Base-by-base conservation (phyloP, 1,140 invertebrate genomes). In the Drosophila subpulchrella region DNA sequence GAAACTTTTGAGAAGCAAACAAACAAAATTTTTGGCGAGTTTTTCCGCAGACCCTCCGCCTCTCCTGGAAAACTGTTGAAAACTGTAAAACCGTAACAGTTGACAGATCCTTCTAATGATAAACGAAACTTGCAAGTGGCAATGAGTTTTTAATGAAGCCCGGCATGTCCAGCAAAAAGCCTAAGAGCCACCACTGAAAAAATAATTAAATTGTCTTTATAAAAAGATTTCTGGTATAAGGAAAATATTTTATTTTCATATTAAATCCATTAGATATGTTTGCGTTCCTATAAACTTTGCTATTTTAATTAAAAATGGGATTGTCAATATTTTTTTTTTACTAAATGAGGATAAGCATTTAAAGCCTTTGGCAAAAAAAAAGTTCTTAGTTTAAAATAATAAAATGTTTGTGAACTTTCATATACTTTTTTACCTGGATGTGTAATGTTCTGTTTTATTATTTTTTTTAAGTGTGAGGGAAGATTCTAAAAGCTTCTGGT, bases 111-210 rank as follows among this genome's bases (percentile, higher is more conserved):
- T 68, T 58, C 78, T 88, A 86, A 88, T 88, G 82, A 80, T 86
- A 86, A 76, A 76, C 74, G 62, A 86, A 86, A 88, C 78, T 82
- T 83, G 81, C 59, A 78, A 88, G 71, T 80, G 83, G 59, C 83
- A 88, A 88, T 88, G 83, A 62, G 75, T 88, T 88, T 88, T 88
- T 88, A 88, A 88, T 88, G 83, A 88, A 88, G 83, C 83, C 61
- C 61, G 13, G 36, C 36, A 54, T 58, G 53, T 57, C 54, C 42
- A 32, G 44, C 58, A 51, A 41, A 54, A 71, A 30, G 66, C 67
- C 67, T 71, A 36, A 20, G 7, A 71, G 8, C 32, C 11, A 24
- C 11, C 65, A 68, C 61, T 65, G 17, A 6, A n/a, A 32, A 63
- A 61, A 65, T 60, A 60, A 44, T 63, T 63, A 44, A 6, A 30